Conservation (phyloP, 2,797 vertebrate genomes). For the Anolis apletophallus region DNA sequence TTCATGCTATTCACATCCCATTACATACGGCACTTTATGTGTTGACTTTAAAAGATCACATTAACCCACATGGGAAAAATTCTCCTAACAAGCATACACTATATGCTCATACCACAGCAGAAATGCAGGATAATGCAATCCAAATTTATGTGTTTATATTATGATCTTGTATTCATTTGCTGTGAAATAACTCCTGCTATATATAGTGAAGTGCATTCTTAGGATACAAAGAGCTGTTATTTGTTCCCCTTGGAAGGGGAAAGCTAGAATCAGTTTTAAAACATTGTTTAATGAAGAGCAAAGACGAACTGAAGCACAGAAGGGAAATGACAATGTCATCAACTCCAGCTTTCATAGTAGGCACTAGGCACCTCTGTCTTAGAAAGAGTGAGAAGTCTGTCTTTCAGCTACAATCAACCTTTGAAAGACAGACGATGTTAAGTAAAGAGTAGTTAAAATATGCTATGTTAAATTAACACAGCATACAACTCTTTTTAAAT, state of each 20-base stretch:
- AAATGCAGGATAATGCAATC: neutral
- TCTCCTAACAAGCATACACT: neutral
- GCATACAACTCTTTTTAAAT: neutral
- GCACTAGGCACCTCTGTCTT: neutral
- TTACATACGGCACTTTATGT: neutral
- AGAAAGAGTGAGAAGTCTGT: neutral
- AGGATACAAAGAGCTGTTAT: conserved; percentile 13
- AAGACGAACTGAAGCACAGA: neutral
- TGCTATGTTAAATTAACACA: too few species aligned
- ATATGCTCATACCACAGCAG: neutral
- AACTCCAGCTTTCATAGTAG: neutral
- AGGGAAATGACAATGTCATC: too few species aligned
- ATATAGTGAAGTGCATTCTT: neutral
- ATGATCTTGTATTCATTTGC: neutral
- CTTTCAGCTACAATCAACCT: neutral
- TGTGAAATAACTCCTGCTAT: neutral
- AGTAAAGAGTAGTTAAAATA: neutral
- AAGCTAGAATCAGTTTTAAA: neutral
- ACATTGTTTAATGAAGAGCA: neutral
- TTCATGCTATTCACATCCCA: neutral
- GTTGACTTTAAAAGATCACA: neutral
- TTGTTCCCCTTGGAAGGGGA: too few species aligned
- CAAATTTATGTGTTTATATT: neutral
- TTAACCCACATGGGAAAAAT: neutral
- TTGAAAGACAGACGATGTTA: neutral